phyloP scores from a whole-genome alignment of 1,140 invertebrate species.

The Drosophila sturtevanti region DNA sequence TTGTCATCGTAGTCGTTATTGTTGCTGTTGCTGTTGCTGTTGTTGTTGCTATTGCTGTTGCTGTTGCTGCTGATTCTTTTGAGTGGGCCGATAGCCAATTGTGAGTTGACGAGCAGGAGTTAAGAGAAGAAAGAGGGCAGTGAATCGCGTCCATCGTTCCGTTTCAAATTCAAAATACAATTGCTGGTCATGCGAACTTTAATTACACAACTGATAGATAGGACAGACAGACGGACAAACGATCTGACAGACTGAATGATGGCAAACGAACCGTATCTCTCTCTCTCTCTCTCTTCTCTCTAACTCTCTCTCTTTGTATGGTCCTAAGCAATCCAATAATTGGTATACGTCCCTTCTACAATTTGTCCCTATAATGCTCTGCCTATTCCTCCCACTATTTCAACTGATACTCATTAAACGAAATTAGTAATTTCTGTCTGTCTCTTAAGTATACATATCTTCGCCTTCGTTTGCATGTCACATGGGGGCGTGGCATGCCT shows the following conservation, averaged over 20 bases:
- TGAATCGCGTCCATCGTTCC: conserved; percentile 41
- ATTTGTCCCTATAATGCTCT: too few species aligned
- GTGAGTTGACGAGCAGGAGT: conserved; percentile 8
- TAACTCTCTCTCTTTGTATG: neutral
- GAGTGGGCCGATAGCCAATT: conserved; percentile 32
- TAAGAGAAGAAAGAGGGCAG: neutral
- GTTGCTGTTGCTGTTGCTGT: neutral
- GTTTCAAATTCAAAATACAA: conserved; percentile 73
- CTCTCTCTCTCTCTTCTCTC: neutral
- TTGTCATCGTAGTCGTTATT: conserved; percentile 22
- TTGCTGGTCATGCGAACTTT: conserved; percentile 76
- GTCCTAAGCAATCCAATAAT: conserved; percentile 27
- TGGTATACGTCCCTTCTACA: neutral
- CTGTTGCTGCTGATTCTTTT: neutral
- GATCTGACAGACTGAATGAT: neutral
- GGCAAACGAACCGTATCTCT: neutral
- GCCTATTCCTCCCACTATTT: conserved; percentile 27
- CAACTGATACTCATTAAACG: conserved; percentile 63
- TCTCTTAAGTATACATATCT: conserved; percentile 33
- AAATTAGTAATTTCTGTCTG: conserved; percentile 72
- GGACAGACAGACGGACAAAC: conserved; percentile 26
- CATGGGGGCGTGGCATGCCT: conserved; percentile 60
- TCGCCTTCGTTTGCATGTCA: conserved; percentile 73
- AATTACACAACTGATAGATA: conserved; percentile 59
- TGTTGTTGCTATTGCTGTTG: neutral